Percentiles rank a stretch among this genome's conserved stretches.
phyloP scores from a whole-genome alignment of 35 echinoderm and acorn worm species.

The Apostichopus parvimensis region DNA sequence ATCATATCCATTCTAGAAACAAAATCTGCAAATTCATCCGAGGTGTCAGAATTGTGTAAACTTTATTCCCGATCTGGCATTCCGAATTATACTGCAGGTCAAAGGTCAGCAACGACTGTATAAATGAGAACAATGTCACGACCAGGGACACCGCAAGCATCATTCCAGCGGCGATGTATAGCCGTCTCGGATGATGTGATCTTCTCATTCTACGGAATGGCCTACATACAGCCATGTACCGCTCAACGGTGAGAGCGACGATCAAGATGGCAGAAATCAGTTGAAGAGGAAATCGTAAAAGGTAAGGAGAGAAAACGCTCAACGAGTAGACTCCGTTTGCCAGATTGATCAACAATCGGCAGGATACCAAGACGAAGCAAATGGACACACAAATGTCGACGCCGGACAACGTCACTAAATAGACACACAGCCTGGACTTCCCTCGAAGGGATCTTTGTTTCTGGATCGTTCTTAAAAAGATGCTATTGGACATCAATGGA shows the following conservation, averaged over 20 bases:
- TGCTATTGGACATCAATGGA: neutral
- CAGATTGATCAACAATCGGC: neutral
- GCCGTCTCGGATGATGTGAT: neutral
- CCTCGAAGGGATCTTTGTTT: neutral
- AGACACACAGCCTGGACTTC: neutral
- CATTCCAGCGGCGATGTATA: neutral
- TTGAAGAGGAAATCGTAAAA: conserved; percentile 2
- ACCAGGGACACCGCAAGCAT: neutral
- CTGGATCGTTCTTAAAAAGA: neutral
- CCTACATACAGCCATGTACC: neutral
- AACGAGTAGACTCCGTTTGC: neutral
- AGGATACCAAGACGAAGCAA: neutral
- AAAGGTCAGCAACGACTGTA: neutral
- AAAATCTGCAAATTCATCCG: neutral
- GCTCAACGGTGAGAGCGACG: neutral
- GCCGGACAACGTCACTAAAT: neutral
- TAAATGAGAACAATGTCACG: neutral
- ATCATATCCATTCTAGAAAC: neutral
- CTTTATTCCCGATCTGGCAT: neutral
- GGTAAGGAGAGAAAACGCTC: neutral
- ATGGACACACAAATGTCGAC: conserved; percentile 3
- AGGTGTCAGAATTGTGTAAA: neutral
- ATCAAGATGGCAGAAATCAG: neutral
- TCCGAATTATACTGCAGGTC: neutral
- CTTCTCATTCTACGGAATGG: neutral